Conservation (phyloP, 37 sponge, comb jelly and placozoan species). For the Ephydatia muelleri region DNA sequence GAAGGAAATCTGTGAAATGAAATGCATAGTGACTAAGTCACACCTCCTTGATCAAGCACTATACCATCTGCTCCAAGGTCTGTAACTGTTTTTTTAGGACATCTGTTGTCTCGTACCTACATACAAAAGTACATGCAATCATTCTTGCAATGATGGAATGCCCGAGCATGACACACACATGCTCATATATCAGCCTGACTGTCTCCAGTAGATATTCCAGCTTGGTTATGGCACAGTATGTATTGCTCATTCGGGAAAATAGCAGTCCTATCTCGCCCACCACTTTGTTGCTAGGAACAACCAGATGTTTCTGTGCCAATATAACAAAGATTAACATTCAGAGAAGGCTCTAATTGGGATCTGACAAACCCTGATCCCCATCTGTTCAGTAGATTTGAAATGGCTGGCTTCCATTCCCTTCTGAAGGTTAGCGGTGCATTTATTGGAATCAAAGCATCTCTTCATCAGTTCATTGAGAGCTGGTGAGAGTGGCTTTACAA, state of each 20-base stretch:
- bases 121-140: background rate
- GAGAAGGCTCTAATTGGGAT: background rate
- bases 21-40: background rate
- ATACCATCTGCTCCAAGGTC: conserved; percentile 83
- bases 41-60: background rate
- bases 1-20: conserved; percentile 80
- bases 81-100: conserved; percentile 62
- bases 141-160: background rate
- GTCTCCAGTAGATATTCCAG: conserved; percentile 86
- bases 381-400: conserved; percentile 43
- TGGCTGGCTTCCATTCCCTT: conserved; percentile 42
- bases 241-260: conserved; percentile 62
- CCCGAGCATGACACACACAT: conserved; percentile 29
- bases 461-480: conserved; percentile 36
- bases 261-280: conserved; percentile 52
- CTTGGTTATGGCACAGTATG: conserved; percentile 73
- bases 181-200: conserved; percentile 84
- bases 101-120: conserved; percentile 48
- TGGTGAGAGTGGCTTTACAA: conserved; percentile 41
- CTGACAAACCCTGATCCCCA: conserved; percentile 68
- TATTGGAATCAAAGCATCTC: conserved; percentile 19
- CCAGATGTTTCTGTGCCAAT: conserved; percentile 50
- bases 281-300: conserved; percentile 63
- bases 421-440: conserved; percentile 40
- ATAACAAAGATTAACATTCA: background rate